A percentile compares a stretch with the other conserved stretches of the same genome.
Evolutionary conservation across 1,140 invertebrate genomes (phyloP).

Genomic region (Stratiolaelaps scimitus): DNA sequence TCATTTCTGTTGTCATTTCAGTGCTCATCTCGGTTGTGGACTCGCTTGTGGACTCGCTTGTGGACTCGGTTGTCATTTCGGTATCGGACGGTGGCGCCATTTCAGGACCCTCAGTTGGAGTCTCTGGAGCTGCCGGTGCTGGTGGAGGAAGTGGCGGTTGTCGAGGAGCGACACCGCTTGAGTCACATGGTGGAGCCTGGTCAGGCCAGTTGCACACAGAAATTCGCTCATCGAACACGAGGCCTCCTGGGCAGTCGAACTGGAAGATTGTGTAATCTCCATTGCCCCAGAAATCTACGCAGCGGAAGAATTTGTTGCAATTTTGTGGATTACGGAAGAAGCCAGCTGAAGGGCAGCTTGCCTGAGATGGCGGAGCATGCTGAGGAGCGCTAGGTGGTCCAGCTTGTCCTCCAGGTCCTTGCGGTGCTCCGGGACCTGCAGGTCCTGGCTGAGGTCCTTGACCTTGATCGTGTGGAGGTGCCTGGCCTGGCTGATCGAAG

Average conservation of each 20-base stretch:
- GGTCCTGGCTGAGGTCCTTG: background rate
- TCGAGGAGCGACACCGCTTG: background rate
- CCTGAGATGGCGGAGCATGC: conserved; percentile 37
- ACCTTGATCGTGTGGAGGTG: conserved; percentile 13
- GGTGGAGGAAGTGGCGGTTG: background rate
- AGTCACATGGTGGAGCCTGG: conserved; percentile 30
- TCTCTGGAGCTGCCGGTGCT: conserved; percentile 13
- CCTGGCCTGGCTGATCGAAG: conserved; percentile 21
- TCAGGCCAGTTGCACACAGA: conserved; percentile 37
- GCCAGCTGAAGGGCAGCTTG: conserved; percentile 47
- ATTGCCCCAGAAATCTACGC: conserved; percentile 51
- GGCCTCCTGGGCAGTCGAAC: conserved; percentile 41
- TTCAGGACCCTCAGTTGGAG: conserved; percentile 3
- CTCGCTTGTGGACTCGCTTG: background rate
- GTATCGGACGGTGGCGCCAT: background rate
- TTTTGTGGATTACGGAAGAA: conserved; percentile 52
- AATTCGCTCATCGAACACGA: conserved; percentile 41
- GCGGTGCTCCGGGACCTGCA: background rate
- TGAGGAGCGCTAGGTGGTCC: conserved; percentile 34
- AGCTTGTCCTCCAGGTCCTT: conserved; percentile 31
- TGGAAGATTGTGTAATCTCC: conserved; percentile 42
- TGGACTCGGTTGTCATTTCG: background rate
- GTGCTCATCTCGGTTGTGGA: background rate
- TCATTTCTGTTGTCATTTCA: background rate
- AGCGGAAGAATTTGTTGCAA: conserved; percentile 46